Evolutionary conservation across 2,797 vertebrate genomes (phyloP), one percentile per base, ranked within the genome.

Genomic region (Alfaro cultratus): DNA sequence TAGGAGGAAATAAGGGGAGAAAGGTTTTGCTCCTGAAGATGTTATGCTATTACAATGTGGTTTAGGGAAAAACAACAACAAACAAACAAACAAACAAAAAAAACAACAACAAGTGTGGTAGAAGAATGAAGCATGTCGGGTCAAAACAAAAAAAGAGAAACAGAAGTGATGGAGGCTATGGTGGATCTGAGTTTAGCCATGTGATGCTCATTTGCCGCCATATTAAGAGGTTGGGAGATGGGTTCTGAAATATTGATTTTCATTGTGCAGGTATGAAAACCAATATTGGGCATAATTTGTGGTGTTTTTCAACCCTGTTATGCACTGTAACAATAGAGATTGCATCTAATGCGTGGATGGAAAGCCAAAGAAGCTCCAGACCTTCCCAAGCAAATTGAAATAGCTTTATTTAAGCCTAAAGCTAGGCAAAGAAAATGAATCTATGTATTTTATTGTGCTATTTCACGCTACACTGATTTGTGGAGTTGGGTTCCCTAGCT

Each of bases 221-320:
- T 85, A 88, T 93, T 91, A 90, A 91, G 88, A 92, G 85, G 79
- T 83, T 76, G 89, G 87, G 82, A 87, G 88, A 76, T 86, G 85
- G 82, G 91, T 89, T 89, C 47, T 51, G 72, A 90, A 88, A 81
- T 93, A 94, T 93, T 87, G 92, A 94, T 93, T 94, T 90, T 90
- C 81, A 88, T 91, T 87, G 78, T 80, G 85, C 77, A 86, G 88
- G 82, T 91, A 89, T 91, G 88, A 91, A 91, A 91, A 90, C 85
- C n/a, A 53, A 91, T 92, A 89, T 88, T 70, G 81, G 79, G 77
- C 70, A 88, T 90, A 62, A 67, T 91, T 91, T 89, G 82, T 82
- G 29, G 72, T 55, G 73, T 86, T 77, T 91, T 91, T 90, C 87
- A 82, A 81, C 75, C 84, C 79, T 86, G 88, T 93, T 92, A 90